Base-by-base conservation (phyloP, 2,797 vertebrate species). In the Cyprinella venusta region DNA sequence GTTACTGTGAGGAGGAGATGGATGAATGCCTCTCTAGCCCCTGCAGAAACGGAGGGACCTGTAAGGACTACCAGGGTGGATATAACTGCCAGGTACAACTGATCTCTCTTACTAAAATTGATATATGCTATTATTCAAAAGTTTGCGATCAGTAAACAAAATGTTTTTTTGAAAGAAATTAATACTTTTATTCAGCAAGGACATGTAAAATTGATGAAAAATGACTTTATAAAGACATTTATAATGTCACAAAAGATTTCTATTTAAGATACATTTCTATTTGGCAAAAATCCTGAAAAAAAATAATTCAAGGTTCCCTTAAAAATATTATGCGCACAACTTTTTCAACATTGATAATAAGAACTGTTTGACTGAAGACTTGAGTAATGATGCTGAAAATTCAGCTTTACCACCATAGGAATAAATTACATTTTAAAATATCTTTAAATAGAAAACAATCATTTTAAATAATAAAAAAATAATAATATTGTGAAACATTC, bases 11-110 rank as follows among this genome's bases (percentile, higher is more conserved):
- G 72, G 91, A 93, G 40, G 95, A 94, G 88, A 94, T 97, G 0
- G 89, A 98, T 0, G 97, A 98, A 88, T 98, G 97, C 6, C 90
- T 93, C 0, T 97, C 97, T 69, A 96, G 95, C 87, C 97, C 97
- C 3, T 98, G 97, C 92, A 95, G 94, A 84, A 97, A 98, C 0
- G 96, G 96, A 26, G 97, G 96, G 12, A 97, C 93, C 61, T 98
- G 97, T 93, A 90, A 81, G 8, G 97, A 96, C 89, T 97, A 97
- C 90, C 91, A 96, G 82, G 94, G 95, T 0, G 95, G 95, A 33
- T 98, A 98, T 65, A 90, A 95, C 85, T 98, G 97, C 1, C 88
- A 94, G 90, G 97, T 98, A 91, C 93, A 93, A 85, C 15, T 6
- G 24, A 15, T 19, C 21, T 12, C 7, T 50, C 8, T 30, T n/a